phyloP scores from a whole-genome alignment of 2,888 invertebrate genomes.

The Ophion slaviceki region DNA sequence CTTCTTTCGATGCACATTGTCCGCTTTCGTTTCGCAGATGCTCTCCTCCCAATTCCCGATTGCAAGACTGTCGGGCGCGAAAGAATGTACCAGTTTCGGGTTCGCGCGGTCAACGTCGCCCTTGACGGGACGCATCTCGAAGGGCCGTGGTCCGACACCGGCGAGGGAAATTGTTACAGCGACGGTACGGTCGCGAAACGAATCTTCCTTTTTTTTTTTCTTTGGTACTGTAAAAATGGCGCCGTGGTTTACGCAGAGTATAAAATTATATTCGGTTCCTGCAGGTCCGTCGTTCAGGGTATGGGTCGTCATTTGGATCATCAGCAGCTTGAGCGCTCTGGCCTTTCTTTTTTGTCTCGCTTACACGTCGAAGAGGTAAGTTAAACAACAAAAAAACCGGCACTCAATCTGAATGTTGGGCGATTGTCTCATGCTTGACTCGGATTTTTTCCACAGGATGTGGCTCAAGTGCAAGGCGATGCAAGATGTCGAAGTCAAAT shows the following conservation, averaged over 20 bases:
- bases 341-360: constrained; percentile 75
- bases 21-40: constrained; percentile 70
- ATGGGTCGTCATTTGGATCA: constrained; percentile 78
- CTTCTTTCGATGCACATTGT: neutral
- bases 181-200: constrained; percentile 73
- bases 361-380: constrained; percentile 78
- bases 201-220: neutral
- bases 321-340: constrained; percentile 72
- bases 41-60: constrained; percentile 79
- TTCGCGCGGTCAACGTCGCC: constrained; percentile 82
- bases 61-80: constrained; percentile 79
- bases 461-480: constrained; percentile 87
- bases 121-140: constrained; percentile 73
- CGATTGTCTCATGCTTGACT: neutral
- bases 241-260: neutral
- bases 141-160: constrained; percentile 83
- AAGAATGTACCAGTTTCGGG: constrained; percentile 78
- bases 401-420: neutral
- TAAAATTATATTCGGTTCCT: constrained; percentile 4
- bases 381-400: neutral
- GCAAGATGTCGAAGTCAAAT: constrained; percentile 88
- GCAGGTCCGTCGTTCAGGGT: constrained; percentile 76
- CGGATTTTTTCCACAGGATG: constrained; percentile 81
- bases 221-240: neutral
- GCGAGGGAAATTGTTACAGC: constrained; percentile 82